phyloP scores from a whole-genome alignment of 2,888 invertebrate genomes.

The Pammene aurita region DNA sequence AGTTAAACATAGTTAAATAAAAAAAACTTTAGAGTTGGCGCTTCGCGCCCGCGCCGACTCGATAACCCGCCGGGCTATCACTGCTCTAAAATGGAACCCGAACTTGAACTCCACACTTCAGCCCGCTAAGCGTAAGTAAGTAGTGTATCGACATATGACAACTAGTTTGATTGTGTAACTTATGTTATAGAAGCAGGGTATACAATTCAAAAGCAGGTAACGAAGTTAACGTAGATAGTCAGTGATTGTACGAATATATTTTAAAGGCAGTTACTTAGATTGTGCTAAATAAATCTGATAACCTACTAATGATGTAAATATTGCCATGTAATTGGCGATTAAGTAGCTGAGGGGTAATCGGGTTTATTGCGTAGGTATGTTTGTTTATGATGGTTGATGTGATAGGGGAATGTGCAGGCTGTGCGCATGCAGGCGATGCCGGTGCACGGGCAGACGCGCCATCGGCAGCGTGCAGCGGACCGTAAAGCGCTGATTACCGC shows the following conservation, averaged over 20 bases:
- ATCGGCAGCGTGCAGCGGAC: conserved; percentile 7
- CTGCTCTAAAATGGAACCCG: conserved; percentile 37
- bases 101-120: conserved; percentile 46
- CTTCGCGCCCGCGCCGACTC: conserved; percentile 1
- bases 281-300: conserved; percentile 1
- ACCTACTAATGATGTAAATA: too few relatives aligned
- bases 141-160: background rate
- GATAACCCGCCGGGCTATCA: conserved; percentile 50
- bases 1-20: background rate
- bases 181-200: background rate
- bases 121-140: conserved; percentile 1
- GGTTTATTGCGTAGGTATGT: too few relatives aligned
- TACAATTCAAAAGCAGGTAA: background rate
- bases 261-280: background rate
- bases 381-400: background rate
- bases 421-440: background rate
- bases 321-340: too few relatives aligned
- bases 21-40: background rate
- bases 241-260: background rate
- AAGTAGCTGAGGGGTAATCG: too few relatives aligned
- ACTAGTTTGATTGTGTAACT: background rate
- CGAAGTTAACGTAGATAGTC: background rate
- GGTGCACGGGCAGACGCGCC: conserved; percentile 9
- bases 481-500: conserved; percentile 33
- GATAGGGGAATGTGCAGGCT: conserved; percentile 4